phyloP scores from a whole-genome alignment of 2,113 vertebrate species.

The Cnemophilus loriae region DNA sequence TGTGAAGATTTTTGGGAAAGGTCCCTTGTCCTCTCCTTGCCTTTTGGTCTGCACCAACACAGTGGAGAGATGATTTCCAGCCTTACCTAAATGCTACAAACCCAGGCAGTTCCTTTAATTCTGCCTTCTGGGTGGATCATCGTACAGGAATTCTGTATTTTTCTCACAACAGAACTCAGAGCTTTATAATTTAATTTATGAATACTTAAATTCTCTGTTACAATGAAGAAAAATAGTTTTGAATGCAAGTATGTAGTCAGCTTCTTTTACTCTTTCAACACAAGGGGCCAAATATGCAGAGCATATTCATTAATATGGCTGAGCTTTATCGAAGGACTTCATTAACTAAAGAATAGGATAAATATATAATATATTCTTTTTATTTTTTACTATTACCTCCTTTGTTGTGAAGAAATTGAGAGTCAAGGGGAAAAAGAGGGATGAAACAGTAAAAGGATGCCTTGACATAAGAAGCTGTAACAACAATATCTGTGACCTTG shows the following conservation, averaged over 20 bases:
- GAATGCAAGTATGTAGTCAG: fast-evolving
- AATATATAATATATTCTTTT: no score
- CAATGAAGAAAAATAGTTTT: neutral
- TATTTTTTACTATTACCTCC: neutral
- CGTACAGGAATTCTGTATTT: neutral
- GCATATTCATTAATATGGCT: fast-evolving
- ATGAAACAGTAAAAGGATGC: neutral
- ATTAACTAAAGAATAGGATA: neutral
- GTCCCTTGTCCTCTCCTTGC: neutral
- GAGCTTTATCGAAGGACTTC: neutral
- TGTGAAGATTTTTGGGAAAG: neutral
- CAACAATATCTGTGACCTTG: neutral
- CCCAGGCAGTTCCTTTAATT: neutral
- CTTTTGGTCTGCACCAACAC: neutral
- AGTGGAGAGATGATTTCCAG: neutral
- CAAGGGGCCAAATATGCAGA: neutral
- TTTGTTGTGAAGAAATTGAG: neutral
- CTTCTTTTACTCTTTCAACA: neutral
- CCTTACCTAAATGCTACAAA: neutral
- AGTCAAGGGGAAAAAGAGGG: neutral
- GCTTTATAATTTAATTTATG: neutral
- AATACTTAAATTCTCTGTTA: neutral
- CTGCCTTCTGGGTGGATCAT: neutral
- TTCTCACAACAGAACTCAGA: neutral
- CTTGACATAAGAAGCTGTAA: neutral